Percentiles rank a stretch among this genome's conserved stretches.
phyloP scores from a whole-genome alignment of 2,797 vertebrate species.

The Poliocrania exsul region DNA sequence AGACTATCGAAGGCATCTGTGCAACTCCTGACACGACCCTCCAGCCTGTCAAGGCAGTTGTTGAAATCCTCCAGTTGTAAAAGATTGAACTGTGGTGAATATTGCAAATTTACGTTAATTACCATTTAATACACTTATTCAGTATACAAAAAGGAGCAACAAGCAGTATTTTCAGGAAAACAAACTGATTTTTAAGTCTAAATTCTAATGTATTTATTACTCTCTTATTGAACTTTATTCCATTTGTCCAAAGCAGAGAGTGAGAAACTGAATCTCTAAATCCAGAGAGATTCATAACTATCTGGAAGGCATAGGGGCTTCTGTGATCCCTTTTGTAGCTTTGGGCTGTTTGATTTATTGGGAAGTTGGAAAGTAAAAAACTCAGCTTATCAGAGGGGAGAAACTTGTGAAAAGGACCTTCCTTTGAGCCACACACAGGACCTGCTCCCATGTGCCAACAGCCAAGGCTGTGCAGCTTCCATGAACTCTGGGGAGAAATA shows the following conservation, averaged over 20 bases:
- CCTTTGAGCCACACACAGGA: background rate
- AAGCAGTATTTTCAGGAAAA: background rate
- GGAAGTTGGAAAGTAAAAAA: background rate
- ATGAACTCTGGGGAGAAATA: background rate
- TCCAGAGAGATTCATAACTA: background rate
- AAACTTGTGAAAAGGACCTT: background rate
- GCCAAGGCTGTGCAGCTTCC: background rate
- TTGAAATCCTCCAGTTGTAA: conserved; percentile 81
- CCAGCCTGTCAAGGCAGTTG: conserved; percentile 75
- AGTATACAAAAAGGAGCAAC: background rate
- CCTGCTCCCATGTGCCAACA: background rate
- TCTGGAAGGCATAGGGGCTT: background rate
- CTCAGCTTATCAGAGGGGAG: background rate
- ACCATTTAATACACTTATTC: background rate
- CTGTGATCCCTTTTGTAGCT: background rate
- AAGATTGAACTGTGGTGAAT: conserved; percentile 65
- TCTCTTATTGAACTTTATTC: background rate
- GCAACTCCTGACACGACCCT: conserved; percentile 78
- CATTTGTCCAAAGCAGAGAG: background rate
- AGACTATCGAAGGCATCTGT: conserved; percentile 72
- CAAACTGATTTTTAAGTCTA: background rate
- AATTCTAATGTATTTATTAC: background rate
- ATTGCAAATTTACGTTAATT: background rate
- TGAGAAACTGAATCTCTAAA: background rate
- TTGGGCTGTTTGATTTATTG: background rate